Base-by-base conservation (phyloP, 2,113 vertebrate species). In the Proterorhinus semilunaris region DNA sequence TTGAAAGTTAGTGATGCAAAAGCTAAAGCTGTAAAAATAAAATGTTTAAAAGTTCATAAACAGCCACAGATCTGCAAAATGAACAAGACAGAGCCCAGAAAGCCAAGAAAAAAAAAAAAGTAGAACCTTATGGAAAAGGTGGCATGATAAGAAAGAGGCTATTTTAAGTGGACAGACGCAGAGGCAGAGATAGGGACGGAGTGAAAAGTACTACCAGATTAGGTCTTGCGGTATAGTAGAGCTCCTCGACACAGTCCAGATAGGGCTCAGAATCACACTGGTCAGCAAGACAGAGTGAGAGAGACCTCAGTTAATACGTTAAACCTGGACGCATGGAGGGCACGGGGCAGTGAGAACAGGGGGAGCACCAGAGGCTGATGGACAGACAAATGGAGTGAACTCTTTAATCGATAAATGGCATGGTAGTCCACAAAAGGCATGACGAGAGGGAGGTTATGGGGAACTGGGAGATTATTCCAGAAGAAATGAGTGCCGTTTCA, bases 141-240 rank as follows among this genome's bases (percentile, higher is more conserved):
- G 47, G 11, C 59, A 7, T 50, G 54, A 71, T 1, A 5, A 58
- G 10, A 69, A 71, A 69, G 72, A 27, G 55, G 48, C 45, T 12
- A 10, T 68, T 53, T 58, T 11, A 62, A 69, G 48, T 62, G 44
- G 65, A 67, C 43, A 66, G 69, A 78, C 68, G 44, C 59, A 77
- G 66, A 81, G 71, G 61, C n/a, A 66, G 69, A 67, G 67, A 69
- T 74, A 88, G 81, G 78, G 83, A 87, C 65, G 72, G 80, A 83
- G 64, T 84, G 82, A 85, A 76, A 81, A 89, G 82, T 91, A 91
- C 93, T 98, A 98, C 96, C 96, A 98, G 94, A 92, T 97, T 96
- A 96, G 96, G 95, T 98, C 95, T 97, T 94, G 96, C 96, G 93
- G 96, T 97, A 96, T 96, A 97, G 96, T 96, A 98, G 90, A 95